A percentile compares a stretch with the other conserved stretches of the same genome.
Evolutionary conservation across 2,888 invertebrate species (phyloP).

Genomic region (Campoletis raptor): DNA sequence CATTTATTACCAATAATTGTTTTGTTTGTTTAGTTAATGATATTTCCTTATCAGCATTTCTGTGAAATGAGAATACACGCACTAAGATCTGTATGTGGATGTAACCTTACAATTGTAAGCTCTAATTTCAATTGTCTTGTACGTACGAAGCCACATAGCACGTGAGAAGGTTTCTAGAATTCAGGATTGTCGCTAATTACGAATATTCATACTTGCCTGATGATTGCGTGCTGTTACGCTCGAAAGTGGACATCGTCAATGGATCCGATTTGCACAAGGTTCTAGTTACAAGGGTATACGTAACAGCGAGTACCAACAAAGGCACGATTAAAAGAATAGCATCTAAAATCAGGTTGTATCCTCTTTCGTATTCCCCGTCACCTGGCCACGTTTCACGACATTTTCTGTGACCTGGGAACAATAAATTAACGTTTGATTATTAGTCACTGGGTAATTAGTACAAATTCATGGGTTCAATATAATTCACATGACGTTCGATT

Average conservation of each 20-base stretch:
- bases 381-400: conserved; percentile 88
- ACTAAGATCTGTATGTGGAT: no score
- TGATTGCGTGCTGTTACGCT: conserved; percentile 53
- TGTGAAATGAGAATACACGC: no score
- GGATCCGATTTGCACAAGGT: conserved; percentile 85
- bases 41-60: background rate
- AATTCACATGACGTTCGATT: background rate
- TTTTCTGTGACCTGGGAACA: conserved; percentile 86
- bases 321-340: conserved; percentile 89
- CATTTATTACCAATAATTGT: background rate
- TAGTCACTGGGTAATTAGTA: background rate
- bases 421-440: conserved; percentile 20
- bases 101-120: no score
- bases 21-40: background rate
- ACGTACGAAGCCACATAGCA: background rate
- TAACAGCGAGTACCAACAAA: conserved; percentile 87
- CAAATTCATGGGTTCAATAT: background rate
- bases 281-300: conserved; percentile 87
- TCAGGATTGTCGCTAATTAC: background rate
- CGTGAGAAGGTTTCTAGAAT: background rate
- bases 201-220: conserved; percentile 54
- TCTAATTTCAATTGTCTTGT: no score
- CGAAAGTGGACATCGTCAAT: conserved; percentile 65
- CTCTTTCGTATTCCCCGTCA: conserved; percentile 85
- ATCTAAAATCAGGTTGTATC: conserved; percentile 88